A percentile compares a stretch with the other conserved stretches of the same genome.
These are phyloP conservation scores for Enteromius viviparus DNA, from an alignment of 2,797 vertebrate genomes.

Conservation along the genomic window DNA sequence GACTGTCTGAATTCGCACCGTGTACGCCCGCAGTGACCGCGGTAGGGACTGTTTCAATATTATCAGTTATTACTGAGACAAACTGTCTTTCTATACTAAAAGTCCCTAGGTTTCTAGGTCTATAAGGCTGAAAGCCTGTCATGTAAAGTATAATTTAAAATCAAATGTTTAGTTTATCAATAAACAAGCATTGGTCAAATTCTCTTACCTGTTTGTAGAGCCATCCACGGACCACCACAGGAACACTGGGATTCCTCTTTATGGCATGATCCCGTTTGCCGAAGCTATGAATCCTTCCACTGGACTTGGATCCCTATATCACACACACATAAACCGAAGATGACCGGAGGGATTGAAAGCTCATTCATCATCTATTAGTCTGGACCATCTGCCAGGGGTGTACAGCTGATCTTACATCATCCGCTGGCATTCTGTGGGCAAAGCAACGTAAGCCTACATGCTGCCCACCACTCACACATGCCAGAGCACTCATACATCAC, in stretches of 20 bases:
- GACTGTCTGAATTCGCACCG: no score
- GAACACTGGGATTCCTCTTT: conserved; percentile 89
- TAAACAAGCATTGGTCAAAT: not conserved
- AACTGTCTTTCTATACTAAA: not conserved
- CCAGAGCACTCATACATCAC: conserved; percentile 36
- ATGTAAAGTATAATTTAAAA: no score
- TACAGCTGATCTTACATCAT: conserved; percentile 20
- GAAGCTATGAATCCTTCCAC: conserved; percentile 88
- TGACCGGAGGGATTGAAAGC: conserved; percentile 16
- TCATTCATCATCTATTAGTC: conserved; percentile 33
- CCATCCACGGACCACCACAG: conserved; percentile 93
- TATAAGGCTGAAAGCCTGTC: no score
- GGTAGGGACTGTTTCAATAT: no score
- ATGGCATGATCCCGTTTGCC: conserved; percentile 94
- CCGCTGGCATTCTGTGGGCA: conserved; percentile 17
- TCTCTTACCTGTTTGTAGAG: conserved; percentile 90
- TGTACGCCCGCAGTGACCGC: no score
- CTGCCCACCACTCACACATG: conserved; percentile 15
- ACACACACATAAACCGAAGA: conserved; percentile 24
- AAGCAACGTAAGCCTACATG: not conserved
- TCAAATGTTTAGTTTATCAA: not conserved
- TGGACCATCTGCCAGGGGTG: conserved; percentile 32
- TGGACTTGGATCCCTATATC: conserved; percentile 80
- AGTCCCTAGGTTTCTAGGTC: not conserved
- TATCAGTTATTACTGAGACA: not conserved